Percentiles rank a stretch among this genome's conserved stretches.
Evolutionary conservation across 1,140 invertebrate genomes (phyloP).

Genomic region (Caerostris extrusa): DNA sequence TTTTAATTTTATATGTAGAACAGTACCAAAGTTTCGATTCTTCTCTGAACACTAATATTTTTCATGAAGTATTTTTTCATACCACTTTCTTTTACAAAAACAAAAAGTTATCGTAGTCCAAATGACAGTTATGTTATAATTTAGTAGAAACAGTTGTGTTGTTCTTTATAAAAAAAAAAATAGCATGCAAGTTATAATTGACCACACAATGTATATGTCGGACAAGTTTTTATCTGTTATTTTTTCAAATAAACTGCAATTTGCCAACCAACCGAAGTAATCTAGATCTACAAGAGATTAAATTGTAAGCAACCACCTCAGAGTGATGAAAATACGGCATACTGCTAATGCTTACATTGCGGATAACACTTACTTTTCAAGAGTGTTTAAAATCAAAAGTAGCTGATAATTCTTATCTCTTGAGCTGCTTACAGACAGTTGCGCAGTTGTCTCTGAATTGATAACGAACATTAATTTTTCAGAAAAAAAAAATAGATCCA

Average conservation of each 20-base stretch:
- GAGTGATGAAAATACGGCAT: constrained; percentile 23
- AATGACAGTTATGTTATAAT: no score
- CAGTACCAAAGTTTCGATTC: no score
- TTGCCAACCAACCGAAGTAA: background rate
- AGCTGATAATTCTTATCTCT: constrained; percentile 28
- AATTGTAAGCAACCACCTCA: background rate
- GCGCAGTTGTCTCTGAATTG: background rate
- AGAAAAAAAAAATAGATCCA: background rate
- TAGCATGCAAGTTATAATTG: no score
- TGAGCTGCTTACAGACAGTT: background rate
- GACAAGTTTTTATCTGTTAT: no score
- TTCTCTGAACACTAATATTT: no score
- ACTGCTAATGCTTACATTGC: constrained; percentile 14
- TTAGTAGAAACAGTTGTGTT: no score
- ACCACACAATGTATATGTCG: no score
- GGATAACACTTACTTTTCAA: constrained; percentile 18
- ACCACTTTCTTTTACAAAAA: no score
- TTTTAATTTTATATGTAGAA: no score
- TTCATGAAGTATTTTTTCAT: no score
- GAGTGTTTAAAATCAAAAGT: background rate
- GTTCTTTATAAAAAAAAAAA: no score
- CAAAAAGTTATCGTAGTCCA: no score
- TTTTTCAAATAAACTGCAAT: background rate
- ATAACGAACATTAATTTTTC: background rate
- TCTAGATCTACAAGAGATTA: background rate